Conservation (phyloP, 2,113 vertebrate genomes). For the Anguilla rostrata region DNA sequence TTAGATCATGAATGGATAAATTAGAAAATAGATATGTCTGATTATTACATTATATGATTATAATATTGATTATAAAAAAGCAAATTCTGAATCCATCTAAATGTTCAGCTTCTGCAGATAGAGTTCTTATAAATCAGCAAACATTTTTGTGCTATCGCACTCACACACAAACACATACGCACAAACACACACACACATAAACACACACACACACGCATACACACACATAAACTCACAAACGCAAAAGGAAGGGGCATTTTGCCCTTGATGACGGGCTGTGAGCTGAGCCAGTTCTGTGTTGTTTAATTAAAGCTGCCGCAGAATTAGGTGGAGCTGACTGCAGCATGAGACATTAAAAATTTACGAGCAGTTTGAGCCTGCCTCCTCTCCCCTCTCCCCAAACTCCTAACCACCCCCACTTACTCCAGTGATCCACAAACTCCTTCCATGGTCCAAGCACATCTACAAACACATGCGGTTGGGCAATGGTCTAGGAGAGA, state of each 20-base stretch:
- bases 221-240: too few species aligned
- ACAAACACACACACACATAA: too few species aligned
- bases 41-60: too few species aligned
- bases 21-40: too few species aligned
- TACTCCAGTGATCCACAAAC: not conserved
- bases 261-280: conserved; percentile 6
- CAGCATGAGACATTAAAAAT: conserved; percentile 48
- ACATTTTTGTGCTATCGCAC: too few species aligned
- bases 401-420: not conserved
- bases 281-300: not conserved
- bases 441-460: not conserved
- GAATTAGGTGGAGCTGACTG: conserved; percentile 31
- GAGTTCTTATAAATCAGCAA: too few species aligned
- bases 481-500: too few species aligned
- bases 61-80: too few species aligned
- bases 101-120: too few species aligned
- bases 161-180: not conserved
- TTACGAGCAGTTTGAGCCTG: conserved; percentile 20
- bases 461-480: not conserved
- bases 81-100: too few species aligned
- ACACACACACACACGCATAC: too few species aligned
- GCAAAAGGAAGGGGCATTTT: not conserved
- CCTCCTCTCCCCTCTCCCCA: not conserved
- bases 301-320: conserved; percentile 27
- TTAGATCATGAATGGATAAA: too few species aligned